Evolutionary conservation across 2,888 invertebrate genomes (phyloP), one percentile per base, ranked within the genome.

Genomic region (Chydorus sphaericus): DNA sequence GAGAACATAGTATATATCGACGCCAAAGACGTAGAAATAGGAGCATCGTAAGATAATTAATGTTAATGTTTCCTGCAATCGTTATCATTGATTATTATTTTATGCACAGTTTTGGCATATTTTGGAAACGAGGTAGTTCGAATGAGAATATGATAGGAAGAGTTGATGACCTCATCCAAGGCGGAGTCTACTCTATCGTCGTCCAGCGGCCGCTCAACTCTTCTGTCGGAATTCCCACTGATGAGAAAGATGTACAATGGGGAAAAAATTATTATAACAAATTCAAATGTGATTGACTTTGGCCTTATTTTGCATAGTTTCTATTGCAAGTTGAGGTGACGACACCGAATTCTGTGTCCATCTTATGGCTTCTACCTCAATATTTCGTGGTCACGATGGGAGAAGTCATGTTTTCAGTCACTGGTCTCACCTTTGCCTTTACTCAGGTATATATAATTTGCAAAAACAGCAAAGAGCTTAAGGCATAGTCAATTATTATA

Each of bases 351-450:
- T 77, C 78, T 1, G 68, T 93, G 2, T 84, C 85, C 64, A 86
- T 94, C 66, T 68, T 88, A 4, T 86, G 82, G 83, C 79, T 92
- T 64, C 66, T 96, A 20, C 96, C 96, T 0, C 97, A 97, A 68
- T 94, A 93, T 67, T 71, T 94, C 51, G 75, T 94, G n/a, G 84
- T 98, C 65, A 93, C 96, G 0, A 79, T 85, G 65, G 96, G 83
- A 0, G 97, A 98, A 71, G 85, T 97, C 39, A 85, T 97, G 82
- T 92, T 94, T 69, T 90, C 93, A 0, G 85, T 97, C 28, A 94
- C 96, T 0, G 96, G 96, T 0, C 73, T 97, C 23, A 88, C 92
- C 67, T 97, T 98, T 71, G 88, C 94, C 0, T 97, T 92, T 70
- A 88, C 93, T 0, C 91, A 86, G 75, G 84, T 78, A 69, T 63